Evolutionary conservation across 2,113 vertebrate genomes (phyloP), one percentile per base, ranked within the genome.

Genomic region (Triplophysa rosa): DNA sequence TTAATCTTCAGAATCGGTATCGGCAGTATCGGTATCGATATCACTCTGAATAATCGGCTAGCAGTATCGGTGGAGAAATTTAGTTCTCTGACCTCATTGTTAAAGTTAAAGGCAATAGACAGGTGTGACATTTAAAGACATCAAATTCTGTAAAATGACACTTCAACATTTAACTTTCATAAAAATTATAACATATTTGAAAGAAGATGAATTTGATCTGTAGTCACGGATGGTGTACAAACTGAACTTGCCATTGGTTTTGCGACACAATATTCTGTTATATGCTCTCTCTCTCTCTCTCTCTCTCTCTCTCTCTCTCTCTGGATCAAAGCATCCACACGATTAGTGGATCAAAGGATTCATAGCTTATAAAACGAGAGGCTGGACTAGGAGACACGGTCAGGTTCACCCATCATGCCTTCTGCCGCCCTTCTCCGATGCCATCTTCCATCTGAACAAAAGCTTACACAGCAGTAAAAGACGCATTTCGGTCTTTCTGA

Each of bases 311-410:
- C 42, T 69, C 21, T 67, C 65, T 58, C 58, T 42, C 37, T 61
- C 66, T n/a, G 14, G 14, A 68, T 56, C 65, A 47, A 42, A 42
- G 49, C n/a, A 61, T 24, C n/a, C 33, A 61, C 33, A 61, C 1
- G 2, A 63, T 71, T 73, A 54, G 33, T 42, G 33, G 56, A 73
- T 73, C 56, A 73, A 73, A 73, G 13, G 58, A 61, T 24, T 13
- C 70, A 61, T 73, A 24, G 40, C 70, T 61, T 52, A 23, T 73
- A 59, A 61, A 24, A 73, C 5, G 7, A 33, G n/a, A 21, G 56
- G 33, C 68, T 56, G 68, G 52, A 73, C 26, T 17, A 42, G 17
- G 23, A 17, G n/a, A 52, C 49, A 23, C 17, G 33, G 21, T 61
- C 16, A 61, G 56, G 54, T 73, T 61, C n/a, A 72, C 14, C 13